These are phyloP conservation scores for Lasioglossum villosulum DNA, from an alignment of 2,888 invertebrate species.

Conservation along the genomic window DNA sequence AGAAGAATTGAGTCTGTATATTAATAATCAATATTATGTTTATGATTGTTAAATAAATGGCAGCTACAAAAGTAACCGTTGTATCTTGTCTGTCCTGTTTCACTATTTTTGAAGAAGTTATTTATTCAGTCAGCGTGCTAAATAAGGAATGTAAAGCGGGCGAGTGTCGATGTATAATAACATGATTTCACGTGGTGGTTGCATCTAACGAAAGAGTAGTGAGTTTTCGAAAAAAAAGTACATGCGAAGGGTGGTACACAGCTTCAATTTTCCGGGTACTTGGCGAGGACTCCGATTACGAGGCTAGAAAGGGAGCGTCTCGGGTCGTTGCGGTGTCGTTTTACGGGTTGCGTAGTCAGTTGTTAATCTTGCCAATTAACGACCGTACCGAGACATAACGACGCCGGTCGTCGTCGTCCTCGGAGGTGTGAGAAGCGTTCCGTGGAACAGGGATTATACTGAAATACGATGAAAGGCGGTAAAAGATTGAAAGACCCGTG, in stretches of 20 bases:
- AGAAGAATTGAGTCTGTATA: too few relatives aligned
- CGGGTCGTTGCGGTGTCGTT: conserved; percentile 21
- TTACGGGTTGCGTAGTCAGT: conserved; percentile 45
- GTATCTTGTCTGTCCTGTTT: not conserved
- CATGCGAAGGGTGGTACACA: not conserved
- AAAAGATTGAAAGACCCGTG: conserved; percentile 53
- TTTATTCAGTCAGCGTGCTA: not conserved
- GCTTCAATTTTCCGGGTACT: conserved; percentile 4
- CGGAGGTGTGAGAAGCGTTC: conserved; percentile 20
- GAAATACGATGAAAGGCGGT: conserved; percentile 43
- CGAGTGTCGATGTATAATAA: not conserved
- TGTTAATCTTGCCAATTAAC: conserved; percentile 75
- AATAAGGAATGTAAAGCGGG: not conserved
- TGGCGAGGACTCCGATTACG: conserved; percentile 3
- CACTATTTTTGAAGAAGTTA: not conserved
- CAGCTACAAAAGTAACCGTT: too few relatives aligned
- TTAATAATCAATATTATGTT: too few relatives aligned
- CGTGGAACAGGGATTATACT: conserved; percentile 23
- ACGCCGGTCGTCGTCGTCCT: conserved; percentile 11
- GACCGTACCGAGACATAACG: conserved; percentile 19
- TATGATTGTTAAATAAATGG: too few relatives aligned
- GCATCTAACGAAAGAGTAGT: not conserved
- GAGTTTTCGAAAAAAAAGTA: not conserved
- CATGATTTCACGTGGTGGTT: not conserved
- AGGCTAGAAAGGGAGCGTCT: conserved; percentile 1